Conservation (phyloP, 2,888 invertebrate genomes). For the Dasypolia templi region DNA sequence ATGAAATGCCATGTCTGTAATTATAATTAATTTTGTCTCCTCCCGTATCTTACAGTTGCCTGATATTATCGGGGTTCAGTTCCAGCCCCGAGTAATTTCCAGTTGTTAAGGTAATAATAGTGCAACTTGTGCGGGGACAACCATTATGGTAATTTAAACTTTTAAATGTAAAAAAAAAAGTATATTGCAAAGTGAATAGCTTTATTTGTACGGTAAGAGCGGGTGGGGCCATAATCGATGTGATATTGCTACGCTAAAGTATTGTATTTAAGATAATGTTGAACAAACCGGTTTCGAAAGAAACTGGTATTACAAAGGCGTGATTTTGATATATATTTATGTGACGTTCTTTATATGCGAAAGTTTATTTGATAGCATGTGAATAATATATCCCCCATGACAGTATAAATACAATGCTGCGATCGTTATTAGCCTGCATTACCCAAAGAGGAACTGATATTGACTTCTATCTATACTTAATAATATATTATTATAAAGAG, state of each 20-base stretch:
- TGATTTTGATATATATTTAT: conserved; percentile 40
- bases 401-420: not conserved
- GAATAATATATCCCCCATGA: not conserved
- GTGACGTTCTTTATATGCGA: conserved; percentile 11
- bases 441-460: not conserved
- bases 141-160: conserved; percentile 43
- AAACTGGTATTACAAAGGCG: conserved; percentile 29
- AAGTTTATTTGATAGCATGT: not conserved
- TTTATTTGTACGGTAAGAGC: conserved; percentile 38
- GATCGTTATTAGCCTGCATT: not conserved
- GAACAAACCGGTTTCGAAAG: conserved; percentile 32
- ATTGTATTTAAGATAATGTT: conserved; percentile 36
- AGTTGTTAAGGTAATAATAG: conserved; percentile 50
- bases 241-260: conserved; percentile 27
- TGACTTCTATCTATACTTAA: no score
- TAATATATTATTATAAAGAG: no score
- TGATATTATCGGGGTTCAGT: conserved; percentile 33
- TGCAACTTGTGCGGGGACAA: conserved; percentile 41
- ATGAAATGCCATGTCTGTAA: conserved; percentile 16
- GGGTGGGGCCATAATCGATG: conserved; percentile 16
- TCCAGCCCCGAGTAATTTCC: conserved; percentile 45
- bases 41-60: conserved; percentile 20
- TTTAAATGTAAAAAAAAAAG: conserved; percentile 28
- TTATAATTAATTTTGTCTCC: conserved; percentile 34
- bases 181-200: conserved; percentile 28